Percentiles rank a stretch among this genome's conserved stretches.
Evolutionary conservation across 2,888 invertebrate genomes (phyloP).

Genomic region (Psylliodes chrysocephalus): DNA sequence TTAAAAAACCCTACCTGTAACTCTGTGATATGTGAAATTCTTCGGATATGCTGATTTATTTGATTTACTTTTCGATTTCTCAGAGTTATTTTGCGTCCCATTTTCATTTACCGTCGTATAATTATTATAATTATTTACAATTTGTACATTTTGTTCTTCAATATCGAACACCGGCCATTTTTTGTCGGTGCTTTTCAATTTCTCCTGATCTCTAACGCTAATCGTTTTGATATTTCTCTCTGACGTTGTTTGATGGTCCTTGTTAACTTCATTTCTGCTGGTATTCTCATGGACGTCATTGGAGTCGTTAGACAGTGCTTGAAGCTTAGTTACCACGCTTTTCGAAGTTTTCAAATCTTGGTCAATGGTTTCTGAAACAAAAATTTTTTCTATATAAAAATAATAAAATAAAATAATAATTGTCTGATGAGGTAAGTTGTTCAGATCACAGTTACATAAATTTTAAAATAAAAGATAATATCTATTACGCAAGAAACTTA

Average conservation of each 20-base stretch:
- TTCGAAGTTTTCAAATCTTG: constrained; percentile 56
- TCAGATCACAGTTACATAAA: too few species aligned
- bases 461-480: too few species aligned
- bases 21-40: constrained; percentile 63
- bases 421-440: too few species aligned
- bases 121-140: constrained; percentile 46
- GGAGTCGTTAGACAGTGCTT: constrained; percentile 19
- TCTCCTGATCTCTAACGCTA: too few species aligned
- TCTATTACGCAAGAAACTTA: too few species aligned
- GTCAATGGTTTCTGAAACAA: constrained; percentile 58
- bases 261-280: not conserved
- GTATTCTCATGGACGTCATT: not conserved
- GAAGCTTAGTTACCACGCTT: constrained; percentile 52
- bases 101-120: constrained; percentile 17
- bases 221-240: constrained; percentile 1
- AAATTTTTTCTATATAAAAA: too few species aligned
- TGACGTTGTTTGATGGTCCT: constrained; percentile 13
- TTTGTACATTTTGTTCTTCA: constrained; percentile 31
- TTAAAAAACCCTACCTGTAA: too few species aligned
- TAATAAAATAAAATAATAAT: too few species aligned
- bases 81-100: constrained; percentile 44
- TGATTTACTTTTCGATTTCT: constrained; percentile 42
- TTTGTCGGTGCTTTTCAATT: constrained; percentile 15
- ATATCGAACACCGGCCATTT: constrained; percentile 52
- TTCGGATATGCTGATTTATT: constrained; percentile 57